Base-by-base conservation (phyloP, 2,113 vertebrate genomes). In the Odontesthes bonariensis region DNA sequence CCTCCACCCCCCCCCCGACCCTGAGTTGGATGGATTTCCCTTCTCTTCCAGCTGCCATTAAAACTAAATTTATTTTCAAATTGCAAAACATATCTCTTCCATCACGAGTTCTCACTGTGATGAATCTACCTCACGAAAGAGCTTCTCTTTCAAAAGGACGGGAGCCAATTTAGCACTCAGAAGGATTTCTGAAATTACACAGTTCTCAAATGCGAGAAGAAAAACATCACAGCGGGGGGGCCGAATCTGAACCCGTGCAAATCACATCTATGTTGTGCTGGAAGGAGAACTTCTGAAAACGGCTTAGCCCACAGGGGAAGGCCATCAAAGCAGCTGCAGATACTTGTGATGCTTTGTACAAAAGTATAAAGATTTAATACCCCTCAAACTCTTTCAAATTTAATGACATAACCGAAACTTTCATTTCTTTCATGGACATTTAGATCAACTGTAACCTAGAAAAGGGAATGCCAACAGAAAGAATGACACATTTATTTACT, bases 191-290 rank as follows among this genome's bases (percentile, higher is more conserved):
- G 35, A 54, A 23, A n/a, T 77, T 3, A 20, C 51, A 38, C 6
- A 12, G 5, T 19, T 13, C 32, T 73, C 31, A 32, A 35, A 74
- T 57, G 62, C 0, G 3, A 66, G 55, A 46, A 54, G 19, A 58
- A 51, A 67, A 69, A 73, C 84, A 61, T 56, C 79, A 27, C 82
- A 80, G 77, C 55, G 0, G 82, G 72, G 75, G 65, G 65, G 20
- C 51, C 0, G 57, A 20, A 74, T 74, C 57, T 11, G 31, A 81
- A 76, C 68, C 16, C 0, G 4, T 20, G 42, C 44, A 53, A 51
- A 68, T 5, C 32, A 46, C 19, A 19, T 55, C 44, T 19, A 61
- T 19, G 52, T 61, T 56, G 17, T 10, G 70, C 66, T 81, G 5
- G 27, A 62, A 77, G 61, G 51, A 3, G 23, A 52, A 60, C 62